These are phyloP conservation scores for Harpagifer antarcticus DNA, from an alignment of 2,797 vertebrate genomes.

Conservation along the genomic window DNA sequence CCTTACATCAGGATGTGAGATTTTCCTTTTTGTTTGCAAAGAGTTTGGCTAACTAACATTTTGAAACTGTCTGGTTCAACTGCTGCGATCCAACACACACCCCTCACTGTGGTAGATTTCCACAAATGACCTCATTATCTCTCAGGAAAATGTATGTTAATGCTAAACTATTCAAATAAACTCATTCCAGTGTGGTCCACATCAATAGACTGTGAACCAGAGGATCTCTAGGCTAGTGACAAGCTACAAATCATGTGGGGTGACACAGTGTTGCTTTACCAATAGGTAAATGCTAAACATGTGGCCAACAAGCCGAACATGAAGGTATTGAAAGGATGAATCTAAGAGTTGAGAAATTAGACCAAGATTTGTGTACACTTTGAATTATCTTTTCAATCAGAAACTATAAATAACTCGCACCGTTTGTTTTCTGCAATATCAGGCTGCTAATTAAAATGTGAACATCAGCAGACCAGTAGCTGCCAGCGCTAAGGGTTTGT, in stretches of 20 bases:
- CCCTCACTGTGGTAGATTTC: not conserved
- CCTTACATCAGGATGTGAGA: not conserved
- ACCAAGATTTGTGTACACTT: not conserved
- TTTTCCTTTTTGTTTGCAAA: not conserved
- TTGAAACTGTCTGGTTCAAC: not conserved
- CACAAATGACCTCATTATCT: conserved; percentile 39
- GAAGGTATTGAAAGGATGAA: conserved; percentile 3
- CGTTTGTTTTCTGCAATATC: not conserved
- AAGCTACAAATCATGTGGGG: not conserved
- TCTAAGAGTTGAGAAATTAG: conserved; percentile 15
- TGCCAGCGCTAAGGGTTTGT: not conserved
- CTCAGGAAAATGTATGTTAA: conserved; percentile 40
- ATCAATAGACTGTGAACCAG: conserved; percentile 21
- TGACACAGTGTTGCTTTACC: not conserved
- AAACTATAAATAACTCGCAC: not conserved
- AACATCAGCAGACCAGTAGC: not conserved
- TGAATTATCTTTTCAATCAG: not conserved
- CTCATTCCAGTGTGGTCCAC: conserved; percentile 7
- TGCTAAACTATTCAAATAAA: conserved; percentile 29
- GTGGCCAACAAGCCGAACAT: not conserved
- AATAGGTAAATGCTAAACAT: not conserved
- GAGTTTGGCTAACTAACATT: not conserved
- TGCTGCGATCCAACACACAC: not conserved
- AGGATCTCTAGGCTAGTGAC: conserved; percentile 17
- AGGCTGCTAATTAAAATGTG: conserved; percentile 10